Conservation (phyloP, 2,113 vertebrate genomes). For the Aptenodytes forsteri region DNA sequence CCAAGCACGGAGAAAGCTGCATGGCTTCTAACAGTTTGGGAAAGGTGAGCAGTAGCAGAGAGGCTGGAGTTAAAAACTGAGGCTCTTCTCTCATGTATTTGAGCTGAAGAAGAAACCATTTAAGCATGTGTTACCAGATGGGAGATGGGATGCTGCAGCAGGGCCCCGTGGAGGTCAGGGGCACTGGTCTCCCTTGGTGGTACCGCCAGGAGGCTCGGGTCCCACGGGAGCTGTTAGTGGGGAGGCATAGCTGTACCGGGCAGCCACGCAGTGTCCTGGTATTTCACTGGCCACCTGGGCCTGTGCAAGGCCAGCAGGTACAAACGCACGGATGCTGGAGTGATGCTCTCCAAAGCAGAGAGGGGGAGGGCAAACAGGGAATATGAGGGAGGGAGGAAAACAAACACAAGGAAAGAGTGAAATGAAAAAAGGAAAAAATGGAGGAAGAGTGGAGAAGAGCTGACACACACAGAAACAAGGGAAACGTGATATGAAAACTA, state of each 20-base stretch:
- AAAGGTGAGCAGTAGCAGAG: not conserved
- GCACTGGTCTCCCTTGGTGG: not conserved
- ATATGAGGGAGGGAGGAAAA: not conserved
- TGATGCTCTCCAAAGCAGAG: not conserved
- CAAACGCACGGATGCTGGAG: not conserved
- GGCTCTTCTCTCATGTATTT: not conserved
- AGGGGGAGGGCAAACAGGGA: not conserved
- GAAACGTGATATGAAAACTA: not conserved
- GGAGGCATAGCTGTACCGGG: not conserved
- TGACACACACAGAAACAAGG: not conserved
- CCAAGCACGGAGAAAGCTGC: not conserved
- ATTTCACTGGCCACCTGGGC: not conserved
- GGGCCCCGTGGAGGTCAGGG: fast-evolving
- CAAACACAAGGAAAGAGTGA: not conserved
- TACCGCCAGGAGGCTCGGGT: not conserved
- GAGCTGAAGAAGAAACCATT: not conserved
- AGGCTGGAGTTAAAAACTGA: not conserved
- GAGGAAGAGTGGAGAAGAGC: not conserved
- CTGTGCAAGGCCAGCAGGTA: not conserved
- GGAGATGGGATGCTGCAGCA: not conserved
- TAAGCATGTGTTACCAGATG: not conserved
- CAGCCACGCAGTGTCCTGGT: not conserved
- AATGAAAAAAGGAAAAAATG: not conserved
- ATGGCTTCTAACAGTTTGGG: not conserved
- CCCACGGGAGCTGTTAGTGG: not conserved